Percentiles rank a stretch among this genome's conserved stretches.
phyloP scores from a whole-genome alignment of 2,797 vertebrate species.

The Premnoplex brunnescens region DNA sequence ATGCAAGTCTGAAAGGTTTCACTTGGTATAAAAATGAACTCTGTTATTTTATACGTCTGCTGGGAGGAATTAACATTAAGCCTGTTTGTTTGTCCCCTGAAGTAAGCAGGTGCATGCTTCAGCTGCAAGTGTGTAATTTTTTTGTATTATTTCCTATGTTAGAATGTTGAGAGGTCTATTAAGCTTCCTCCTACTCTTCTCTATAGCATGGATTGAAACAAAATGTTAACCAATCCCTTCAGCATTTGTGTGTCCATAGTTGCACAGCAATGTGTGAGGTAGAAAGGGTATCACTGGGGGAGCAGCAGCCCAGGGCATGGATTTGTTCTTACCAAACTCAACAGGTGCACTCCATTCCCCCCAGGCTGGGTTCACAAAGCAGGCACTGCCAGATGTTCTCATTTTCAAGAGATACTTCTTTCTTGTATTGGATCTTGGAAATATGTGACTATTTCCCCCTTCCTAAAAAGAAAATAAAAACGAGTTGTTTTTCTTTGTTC shows the following conservation, averaged over 20 bases:
- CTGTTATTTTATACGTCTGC: background rate
- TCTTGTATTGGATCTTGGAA: background rate
- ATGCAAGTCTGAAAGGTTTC: background rate
- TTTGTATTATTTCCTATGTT: background rate
- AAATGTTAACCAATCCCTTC: background rate
- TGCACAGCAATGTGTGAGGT: background rate
- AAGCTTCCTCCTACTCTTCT: background rate
- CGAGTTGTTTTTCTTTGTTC: background rate
- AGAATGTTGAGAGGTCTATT: background rate
- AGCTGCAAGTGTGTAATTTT: background rate
- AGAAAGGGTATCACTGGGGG: accelerated
- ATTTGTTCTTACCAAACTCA: conserved; percentile 31
- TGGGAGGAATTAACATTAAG: background rate
- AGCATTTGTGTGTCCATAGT: accelerated
- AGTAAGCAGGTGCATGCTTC: background rate
- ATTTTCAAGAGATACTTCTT: conserved; percentile 27
- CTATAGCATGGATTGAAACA: background rate
- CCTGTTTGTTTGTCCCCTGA: background rate
- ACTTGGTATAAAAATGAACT: background rate
- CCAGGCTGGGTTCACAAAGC: background rate
- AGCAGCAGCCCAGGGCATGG: background rate
- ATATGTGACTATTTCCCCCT: background rate
- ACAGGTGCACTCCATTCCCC: conserved; percentile 40
- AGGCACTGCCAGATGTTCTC: conserved; percentile 15
- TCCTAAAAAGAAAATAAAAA: background rate